These are phyloP conservation scores for Xenotilapia leptura DNA, from an alignment of 2,113 vertebrate genomes.

Conservation along the genomic window DNA sequence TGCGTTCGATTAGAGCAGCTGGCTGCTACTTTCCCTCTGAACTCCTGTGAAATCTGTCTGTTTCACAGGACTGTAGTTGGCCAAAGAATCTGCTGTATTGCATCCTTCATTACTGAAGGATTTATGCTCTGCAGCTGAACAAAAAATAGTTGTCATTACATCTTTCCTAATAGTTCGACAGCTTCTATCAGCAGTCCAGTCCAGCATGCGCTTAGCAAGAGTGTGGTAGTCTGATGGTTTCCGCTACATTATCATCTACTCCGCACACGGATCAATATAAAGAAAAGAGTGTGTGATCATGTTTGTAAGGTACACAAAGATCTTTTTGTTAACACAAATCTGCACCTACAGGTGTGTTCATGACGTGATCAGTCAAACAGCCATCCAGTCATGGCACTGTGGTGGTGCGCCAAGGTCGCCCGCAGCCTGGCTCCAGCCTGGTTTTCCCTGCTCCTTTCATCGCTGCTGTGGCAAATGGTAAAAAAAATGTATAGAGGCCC, in stretches of 20 bases:
- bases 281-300: not conserved
- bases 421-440: slow-evolving; percentile 36
- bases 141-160: not conserved
- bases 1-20: not conserved
- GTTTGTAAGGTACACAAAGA: not conserved
- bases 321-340: not conserved
- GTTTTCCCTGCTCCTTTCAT: slow-evolving; percentile 51
- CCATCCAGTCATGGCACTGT: slow-evolving; percentile 58
- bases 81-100: not conserved
- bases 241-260: not conserved
- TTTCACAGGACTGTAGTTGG: not conserved
- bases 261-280: not conserved
- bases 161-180: not conserved
- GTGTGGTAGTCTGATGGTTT: not conserved
- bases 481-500: not conserved
- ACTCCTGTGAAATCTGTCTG: not conserved
- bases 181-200: not conserved
- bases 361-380: slow-evolving; percentile 49
- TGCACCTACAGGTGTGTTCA: slow-evolving; percentile 49
- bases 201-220: not conserved
- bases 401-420: slow-evolving; percentile 8
- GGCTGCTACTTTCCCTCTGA: not conserved
- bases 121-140: not conserved
- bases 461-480: slow-evolving; percentile 53
- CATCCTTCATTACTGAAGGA: not conserved